A percentile compares a stretch with the other conserved stretches of the same genome.
Conservation (phyloP, 1,140 invertebrate species). For the Choristoneura fumiferana region DNA sequence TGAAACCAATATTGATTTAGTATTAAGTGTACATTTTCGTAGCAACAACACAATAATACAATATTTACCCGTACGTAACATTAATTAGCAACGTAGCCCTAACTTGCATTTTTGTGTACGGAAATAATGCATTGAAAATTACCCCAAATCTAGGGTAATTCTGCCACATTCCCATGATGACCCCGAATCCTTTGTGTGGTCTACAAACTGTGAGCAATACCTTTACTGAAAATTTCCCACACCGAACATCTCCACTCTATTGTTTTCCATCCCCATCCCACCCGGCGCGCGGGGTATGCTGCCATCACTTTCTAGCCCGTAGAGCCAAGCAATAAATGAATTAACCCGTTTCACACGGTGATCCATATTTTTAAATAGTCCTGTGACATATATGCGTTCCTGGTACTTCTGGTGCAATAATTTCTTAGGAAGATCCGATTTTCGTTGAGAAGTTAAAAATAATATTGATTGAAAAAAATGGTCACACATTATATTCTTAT, state of each 20-base stretch:
- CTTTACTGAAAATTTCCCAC: constrained; percentile 13
- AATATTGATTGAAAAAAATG: background rate
- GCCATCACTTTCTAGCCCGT: background rate
- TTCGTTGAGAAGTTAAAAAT: background rate
- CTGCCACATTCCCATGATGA: background rate
- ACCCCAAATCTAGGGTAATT: background rate
- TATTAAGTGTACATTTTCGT: too few species aligned
- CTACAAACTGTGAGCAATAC: constrained; percentile 16
- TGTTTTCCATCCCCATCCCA: constrained; percentile 4
- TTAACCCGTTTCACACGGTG: background rate
- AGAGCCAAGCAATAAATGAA: background rate
- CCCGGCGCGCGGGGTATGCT: background rate
- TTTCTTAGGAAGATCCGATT: too few species aligned
- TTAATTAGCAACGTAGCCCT: too few species aligned
- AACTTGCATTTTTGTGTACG: too few species aligned
- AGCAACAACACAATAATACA: too few species aligned
- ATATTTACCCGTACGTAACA: too few species aligned
- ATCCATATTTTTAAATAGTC: background rate
- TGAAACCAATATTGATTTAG: too few species aligned
- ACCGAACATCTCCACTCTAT: background rate
- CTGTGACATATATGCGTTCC: background rate
- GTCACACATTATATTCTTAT: too few species aligned
- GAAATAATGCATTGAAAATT: too few species aligned
- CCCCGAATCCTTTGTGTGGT: constrained; percentile 17
- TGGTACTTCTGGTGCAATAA: background rate